Percentiles rank a stretch among this genome's conserved stretches.
phyloP scores from a whole-genome alignment of 2,113 vertebrate genomes.

The Melanerpes formicivorus region DNA sequence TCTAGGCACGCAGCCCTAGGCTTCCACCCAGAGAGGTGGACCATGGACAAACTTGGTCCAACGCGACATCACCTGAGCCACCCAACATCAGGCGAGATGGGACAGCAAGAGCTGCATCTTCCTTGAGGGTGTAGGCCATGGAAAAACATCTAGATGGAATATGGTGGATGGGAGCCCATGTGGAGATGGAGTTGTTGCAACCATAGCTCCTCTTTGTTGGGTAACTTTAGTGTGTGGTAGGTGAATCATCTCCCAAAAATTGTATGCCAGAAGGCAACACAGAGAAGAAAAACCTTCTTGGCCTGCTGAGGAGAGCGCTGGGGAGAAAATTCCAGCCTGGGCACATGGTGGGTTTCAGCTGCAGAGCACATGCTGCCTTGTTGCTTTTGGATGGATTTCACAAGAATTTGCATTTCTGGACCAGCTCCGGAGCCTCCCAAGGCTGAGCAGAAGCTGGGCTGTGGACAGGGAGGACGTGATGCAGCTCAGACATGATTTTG shows the following conservation, averaged over 20 bases:
- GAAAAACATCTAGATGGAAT: background rate
- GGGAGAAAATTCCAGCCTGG: background rate
- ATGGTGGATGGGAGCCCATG: background rate
- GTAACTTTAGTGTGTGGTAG: constrained; percentile 42
- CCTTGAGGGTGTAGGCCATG: background rate
- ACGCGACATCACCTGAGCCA: background rate
- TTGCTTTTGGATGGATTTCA: constrained; percentile 43
- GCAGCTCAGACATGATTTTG: background rate
- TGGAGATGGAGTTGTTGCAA: background rate
- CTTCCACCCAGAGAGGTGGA: background rate
- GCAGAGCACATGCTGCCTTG: constrained; percentile 41
- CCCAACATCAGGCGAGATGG: background rate
- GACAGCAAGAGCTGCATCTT: background rate
- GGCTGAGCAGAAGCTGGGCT: background rate
- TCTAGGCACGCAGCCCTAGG: background rate
- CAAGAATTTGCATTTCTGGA: constrained; percentile 19
- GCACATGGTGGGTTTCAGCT: constrained; percentile 40
- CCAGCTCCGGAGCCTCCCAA: background rate
- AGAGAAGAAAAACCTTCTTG: constrained; percentile 26
- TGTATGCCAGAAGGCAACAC: background rate
- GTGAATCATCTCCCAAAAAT: constrained; percentile 65
- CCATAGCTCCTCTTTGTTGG: background rate
- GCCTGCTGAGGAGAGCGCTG: background rate
- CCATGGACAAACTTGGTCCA: background rate
- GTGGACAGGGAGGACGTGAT: background rate